A percentile compares a stretch with the other conserved stretches of the same genome.
Evolutionary conservation across 2,113 vertebrate species (phyloP).

Genomic region (Euleptes europaea): DNA sequence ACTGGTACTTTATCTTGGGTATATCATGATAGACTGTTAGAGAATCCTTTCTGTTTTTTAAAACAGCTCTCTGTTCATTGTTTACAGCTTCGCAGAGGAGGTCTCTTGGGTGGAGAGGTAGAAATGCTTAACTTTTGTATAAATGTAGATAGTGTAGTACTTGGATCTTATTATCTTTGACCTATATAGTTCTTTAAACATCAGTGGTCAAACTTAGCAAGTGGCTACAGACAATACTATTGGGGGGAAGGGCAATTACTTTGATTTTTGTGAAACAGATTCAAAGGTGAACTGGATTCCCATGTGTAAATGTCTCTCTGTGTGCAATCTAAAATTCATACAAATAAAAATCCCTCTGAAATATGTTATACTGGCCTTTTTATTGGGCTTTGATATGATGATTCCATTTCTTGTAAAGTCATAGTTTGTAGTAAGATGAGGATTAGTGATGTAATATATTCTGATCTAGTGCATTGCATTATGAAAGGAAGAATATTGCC

Average conservation of each 20-base stretch:
- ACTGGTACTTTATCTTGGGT: constrained; percentile 57
- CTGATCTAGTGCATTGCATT: background rate
- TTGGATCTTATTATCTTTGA: constrained; percentile 63
- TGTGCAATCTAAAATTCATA: background rate
- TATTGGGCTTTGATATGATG: background rate
- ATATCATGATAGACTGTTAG: constrained; percentile 63
- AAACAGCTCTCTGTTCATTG: constrained; percentile 83
- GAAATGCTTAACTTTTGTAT: constrained; percentile 82
- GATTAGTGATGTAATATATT: background rate
- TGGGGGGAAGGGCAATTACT: constrained; percentile 40
- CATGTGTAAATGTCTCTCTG: background rate
- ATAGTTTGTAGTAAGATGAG: background rate
- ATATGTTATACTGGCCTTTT: background rate
- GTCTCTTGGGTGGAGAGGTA: constrained; percentile 95
- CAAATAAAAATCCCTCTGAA: background rate
- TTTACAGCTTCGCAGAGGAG: constrained; percentile 89
- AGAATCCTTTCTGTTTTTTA: constrained; percentile 67
- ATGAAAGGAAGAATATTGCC: background rate
- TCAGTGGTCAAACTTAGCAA: constrained; percentile 75
- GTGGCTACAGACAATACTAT: constrained; percentile 41
- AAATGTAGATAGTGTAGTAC: constrained; percentile 84
- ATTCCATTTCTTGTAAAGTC: background rate
- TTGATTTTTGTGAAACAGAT: constrained; percentile 37
- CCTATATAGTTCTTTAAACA: constrained; percentile 50
- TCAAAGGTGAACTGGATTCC: constrained; percentile 70